Evolutionary conservation across 1,140 invertebrate genomes (phyloP), one percentile per base, ranked within the genome.

Genomic region (Neelides sp.): DNA sequence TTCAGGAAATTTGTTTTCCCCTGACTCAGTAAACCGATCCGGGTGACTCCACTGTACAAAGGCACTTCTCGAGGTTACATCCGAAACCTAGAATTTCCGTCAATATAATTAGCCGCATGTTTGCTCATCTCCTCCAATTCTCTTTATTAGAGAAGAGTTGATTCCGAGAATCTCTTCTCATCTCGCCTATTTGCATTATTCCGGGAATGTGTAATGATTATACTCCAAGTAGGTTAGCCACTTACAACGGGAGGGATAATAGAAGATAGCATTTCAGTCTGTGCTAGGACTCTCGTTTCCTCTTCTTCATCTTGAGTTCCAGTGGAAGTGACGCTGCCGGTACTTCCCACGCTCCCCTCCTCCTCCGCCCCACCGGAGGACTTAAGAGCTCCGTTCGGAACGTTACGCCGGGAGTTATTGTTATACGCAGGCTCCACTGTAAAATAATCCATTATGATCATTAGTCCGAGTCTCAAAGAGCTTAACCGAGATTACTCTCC

Each of bases 11-110:
- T 69, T 64, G 48, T 64, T 65, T 35, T 64, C 63, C 40, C 58
- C 69, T 23, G 73, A 69, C 46, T 77, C 76, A 37, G 75, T 73
- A 15, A 75, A 72, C 32, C 73, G 67, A 24, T 71, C 67, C 2
- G 82, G 82, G 10, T 77, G 74, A 55, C 78, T 78, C 78, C 84
- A 82, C 54, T 81, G 76, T 47, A 88, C 75, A 59, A 85, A 76
- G 58, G 83, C 84, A 68, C 79, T 82, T 48, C 81, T 74, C 42
- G 81, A 75, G 57, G 76, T 82, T 50, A 89, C 73, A 59, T 87
- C 82, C 58, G 78, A 78, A 40, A 86, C 78, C 82, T 85, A 63
- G 4, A 59, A n/a, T n/a, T n/a, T n/a, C n/a, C n/a, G n/a, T n/a
- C n/a, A n/a, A n/a, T n/a, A n/a, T n/a, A 45, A 41, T 44, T 20